Evolutionary conservation across 2,113 vertebrate genomes (phyloP).

Genomic region (Heteronetta atricapilla): DNA sequence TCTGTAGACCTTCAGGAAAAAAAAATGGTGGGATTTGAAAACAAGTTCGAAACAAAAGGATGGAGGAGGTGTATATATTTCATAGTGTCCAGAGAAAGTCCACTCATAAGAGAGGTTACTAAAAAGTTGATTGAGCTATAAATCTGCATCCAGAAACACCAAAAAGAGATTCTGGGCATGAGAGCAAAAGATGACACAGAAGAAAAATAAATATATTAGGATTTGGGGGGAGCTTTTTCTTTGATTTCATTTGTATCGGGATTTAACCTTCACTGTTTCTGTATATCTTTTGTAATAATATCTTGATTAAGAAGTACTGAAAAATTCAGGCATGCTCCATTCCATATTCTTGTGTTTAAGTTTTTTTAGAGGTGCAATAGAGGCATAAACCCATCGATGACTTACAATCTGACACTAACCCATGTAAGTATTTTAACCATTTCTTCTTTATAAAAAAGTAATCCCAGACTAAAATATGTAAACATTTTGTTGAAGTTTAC

Average conservation of each 20-base stretch:
- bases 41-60: background rate
- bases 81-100: background rate
- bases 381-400: background rate
- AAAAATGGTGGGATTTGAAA: background rate
- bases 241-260: background rate
- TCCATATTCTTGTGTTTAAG: background rate
- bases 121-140: background rate
- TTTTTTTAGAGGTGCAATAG: background rate
- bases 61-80: background rate
- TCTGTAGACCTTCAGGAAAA: background rate
- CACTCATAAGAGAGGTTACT: background rate
- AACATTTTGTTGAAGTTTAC: background rate
- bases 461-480: background rate
- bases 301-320: background rate
- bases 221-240: background rate
- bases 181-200: background rate
- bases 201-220: background rate
- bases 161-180: background rate
- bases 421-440: background rate
- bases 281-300: background rate
- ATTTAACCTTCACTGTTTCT: background rate
- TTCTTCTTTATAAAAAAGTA: background rate
- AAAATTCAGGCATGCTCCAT: background rate
- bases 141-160: background rate
- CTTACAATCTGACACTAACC: background rate